These are phyloP conservation scores for Malacoctenus gilli DNA, from an alignment of 2,797 vertebrate genomes.

Conservation along the genomic window DNA sequence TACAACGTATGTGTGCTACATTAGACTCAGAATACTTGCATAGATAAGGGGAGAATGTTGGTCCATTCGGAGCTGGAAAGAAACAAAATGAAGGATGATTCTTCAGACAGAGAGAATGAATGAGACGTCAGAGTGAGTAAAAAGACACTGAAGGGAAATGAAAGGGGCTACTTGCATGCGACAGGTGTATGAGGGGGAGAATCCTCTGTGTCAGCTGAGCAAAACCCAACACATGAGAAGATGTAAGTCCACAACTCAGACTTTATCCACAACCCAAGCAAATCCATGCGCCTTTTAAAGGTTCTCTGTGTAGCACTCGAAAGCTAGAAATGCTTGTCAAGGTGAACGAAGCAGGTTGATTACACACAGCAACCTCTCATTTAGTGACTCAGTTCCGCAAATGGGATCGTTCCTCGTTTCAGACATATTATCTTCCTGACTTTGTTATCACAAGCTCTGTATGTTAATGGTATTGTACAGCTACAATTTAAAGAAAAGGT, in stretches of 20 bases:
- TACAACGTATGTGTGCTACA: not conserved
- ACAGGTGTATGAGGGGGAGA: conserved; percentile 69
- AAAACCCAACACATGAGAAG: conserved; percentile 53
- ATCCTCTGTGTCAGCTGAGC: conserved; percentile 77
- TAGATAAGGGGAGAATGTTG: conserved; percentile 52
- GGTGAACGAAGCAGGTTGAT: no score
- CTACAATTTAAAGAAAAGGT: no score
- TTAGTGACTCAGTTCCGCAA: no score
- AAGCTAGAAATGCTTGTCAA: not conserved
- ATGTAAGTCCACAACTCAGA: conserved; percentile 45
- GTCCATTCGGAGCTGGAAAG: conserved; percentile 71
- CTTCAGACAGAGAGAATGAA: conserved; percentile 21
- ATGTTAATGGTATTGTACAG: no score
- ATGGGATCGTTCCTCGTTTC: no score
- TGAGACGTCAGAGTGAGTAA: not conserved
- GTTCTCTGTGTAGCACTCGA: conserved; percentile 39
- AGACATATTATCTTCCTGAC: no score
- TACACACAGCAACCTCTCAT: no score
- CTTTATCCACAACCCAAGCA: conserved; percentile 27
- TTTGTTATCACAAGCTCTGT: no score
- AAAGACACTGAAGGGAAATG: conserved; percentile 33
- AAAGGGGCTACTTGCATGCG: conserved; percentile 79
- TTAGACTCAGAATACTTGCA: conserved; percentile 75
- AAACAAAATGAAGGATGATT: conserved; percentile 41
- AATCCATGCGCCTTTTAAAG: conserved; percentile 32